These are phyloP conservation scores for Odontamblyopus rebecca DNA, from an alignment of 2,797 vertebrate species.

Conservation along the genomic window DNA sequence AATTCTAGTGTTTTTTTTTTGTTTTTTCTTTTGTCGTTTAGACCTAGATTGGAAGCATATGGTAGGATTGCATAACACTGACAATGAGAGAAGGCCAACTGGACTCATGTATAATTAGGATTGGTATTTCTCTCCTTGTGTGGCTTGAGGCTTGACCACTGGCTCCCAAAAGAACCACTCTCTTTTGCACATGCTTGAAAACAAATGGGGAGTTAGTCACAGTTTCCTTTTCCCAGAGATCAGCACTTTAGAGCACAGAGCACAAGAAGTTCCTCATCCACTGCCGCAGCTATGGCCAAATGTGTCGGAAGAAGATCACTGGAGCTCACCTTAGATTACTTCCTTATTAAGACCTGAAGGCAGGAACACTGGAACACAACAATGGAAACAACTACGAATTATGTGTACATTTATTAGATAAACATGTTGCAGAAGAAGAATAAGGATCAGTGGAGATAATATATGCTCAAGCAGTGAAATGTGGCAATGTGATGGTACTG, in stretches of 20 bases:
- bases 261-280: conserved; percentile 34
- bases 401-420: neutral
- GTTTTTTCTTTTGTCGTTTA: conserved; percentile 15
- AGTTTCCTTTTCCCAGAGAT: conserved; percentile 52
- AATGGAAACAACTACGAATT: neutral
- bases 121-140: conserved; percentile 20
- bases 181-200: conserved; percentile 56
- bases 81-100: conserved; percentile 37
- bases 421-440: neutral
- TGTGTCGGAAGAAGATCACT: conserved; percentile 3
- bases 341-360: neutral
- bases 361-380: neutral
- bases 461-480: no score
- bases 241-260: conserved; percentile 32
- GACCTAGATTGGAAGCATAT: conserved; percentile 62
- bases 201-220: conserved; percentile 48
- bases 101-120: conserved; percentile 43
- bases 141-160: conserved; percentile 29
- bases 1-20: conserved; percentile 32
- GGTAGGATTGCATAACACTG: conserved; percentile 54
- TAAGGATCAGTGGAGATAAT: neutral
- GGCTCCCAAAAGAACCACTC: conserved; percentile 12
- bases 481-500: no score
- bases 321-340: neutral
- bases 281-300: conserved; percentile 19